phyloP scores from a whole-genome alignment of 2,797 vertebrate genomes.

The Silurus aristotelis region DNA sequence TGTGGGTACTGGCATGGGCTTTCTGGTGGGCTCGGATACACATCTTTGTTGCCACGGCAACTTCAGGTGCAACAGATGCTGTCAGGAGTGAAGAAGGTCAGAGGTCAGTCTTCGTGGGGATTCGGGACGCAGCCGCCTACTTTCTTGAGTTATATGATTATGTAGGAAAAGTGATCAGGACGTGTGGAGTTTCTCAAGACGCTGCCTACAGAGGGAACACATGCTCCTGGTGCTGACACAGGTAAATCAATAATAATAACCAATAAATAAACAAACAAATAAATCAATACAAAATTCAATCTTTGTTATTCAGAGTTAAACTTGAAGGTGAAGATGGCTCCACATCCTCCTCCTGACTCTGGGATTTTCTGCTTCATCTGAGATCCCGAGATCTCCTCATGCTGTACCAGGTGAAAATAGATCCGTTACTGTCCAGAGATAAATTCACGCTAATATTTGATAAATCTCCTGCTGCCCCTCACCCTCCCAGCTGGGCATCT shows the following conservation, averaged over 20 bases:
- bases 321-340: background rate
- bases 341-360: background rate
- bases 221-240: background rate
- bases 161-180: background rate
- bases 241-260: background rate
- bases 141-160: background rate
- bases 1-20: background rate
- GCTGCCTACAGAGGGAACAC: background rate
- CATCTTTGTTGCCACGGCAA: background rate
- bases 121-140: background rate
- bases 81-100: background rate
- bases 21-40: background rate
- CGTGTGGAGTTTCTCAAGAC: background rate
- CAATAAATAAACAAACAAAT: background rate
- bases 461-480: background rate
- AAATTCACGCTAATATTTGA: background rate
- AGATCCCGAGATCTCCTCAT: constrained; percentile 15
- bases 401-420: constrained; percentile 32
- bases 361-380: background rate
- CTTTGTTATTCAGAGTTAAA: background rate
- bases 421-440: too few species aligned
- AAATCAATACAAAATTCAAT: background rate
- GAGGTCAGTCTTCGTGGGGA: background rate
- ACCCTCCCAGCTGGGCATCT: background rate
- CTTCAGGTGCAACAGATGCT: background rate